These are phyloP conservation scores for Oncopeltus fasciatus DNA, from an alignment of 1,140 invertebrate genomes.

Conservation along the genomic window DNA sequence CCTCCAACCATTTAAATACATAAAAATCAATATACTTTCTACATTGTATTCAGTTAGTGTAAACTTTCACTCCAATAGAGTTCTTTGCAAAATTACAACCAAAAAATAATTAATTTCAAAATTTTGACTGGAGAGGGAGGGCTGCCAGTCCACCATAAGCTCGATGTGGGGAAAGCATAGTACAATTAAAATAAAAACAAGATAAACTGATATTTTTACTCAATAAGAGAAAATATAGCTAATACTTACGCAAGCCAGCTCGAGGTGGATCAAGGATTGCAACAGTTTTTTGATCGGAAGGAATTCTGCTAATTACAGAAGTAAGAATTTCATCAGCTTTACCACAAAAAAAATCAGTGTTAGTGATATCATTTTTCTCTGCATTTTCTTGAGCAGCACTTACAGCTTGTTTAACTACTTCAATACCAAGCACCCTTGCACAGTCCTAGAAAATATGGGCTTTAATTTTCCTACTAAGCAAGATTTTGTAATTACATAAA, in stretches of 20 bases:
- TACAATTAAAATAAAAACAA: too few species aligned
- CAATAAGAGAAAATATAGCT: too few species aligned
- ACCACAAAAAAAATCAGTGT: conserved; percentile 76
- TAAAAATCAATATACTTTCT: too few species aligned
- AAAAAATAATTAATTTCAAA: too few species aligned
- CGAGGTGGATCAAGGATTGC: conserved; percentile 95
- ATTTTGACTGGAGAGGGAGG: too few species aligned
- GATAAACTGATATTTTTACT: too few species aligned
- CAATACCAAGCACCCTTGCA: conserved; percentile 78
- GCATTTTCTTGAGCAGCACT: conserved; percentile 84
- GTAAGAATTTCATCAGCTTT: conserved; percentile 80
- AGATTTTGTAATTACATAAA: neutral
- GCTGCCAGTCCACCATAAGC: too few species aligned
- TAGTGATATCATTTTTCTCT: conserved; percentile 57
- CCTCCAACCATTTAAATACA: too few species aligned
- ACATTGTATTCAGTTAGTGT: too few species aligned
- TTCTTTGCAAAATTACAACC: too few species aligned
- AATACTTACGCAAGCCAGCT: conserved; percentile 75
- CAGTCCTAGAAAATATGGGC: conserved; percentile 40
- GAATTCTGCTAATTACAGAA: conserved; percentile 45
- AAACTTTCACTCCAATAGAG: too few species aligned
- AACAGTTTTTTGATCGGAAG: conserved; percentile 42
- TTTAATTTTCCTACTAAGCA: neutral
- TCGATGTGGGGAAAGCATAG: too few species aligned
- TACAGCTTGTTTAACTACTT: conserved; percentile 73